Conservation (phyloP, 2,888 invertebrate species). For the Scaptomyza polygonia region DNA sequence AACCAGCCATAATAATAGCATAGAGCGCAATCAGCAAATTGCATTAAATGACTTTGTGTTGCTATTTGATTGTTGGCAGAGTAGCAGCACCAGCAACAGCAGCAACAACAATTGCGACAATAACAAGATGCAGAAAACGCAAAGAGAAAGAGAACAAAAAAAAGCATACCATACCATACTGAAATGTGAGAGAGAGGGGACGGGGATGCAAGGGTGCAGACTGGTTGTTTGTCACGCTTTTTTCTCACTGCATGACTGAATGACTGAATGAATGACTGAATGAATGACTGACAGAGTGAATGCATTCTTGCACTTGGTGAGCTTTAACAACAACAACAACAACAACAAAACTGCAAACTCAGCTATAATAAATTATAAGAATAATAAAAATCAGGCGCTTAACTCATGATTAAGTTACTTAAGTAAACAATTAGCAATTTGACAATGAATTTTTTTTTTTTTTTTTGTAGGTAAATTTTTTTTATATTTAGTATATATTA, state of each 20-base stretch:
- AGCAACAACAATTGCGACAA: neutral
- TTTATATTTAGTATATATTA: too few relatives aligned
- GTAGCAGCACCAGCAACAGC: conserved; percentile 10
- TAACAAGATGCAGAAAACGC: neutral
- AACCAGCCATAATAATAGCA: conserved; percentile 45
- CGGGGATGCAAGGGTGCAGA: conserved; percentile 34
- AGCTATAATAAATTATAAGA: conserved; percentile 24
- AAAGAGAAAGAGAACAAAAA: neutral
- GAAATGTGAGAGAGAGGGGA: neutral
- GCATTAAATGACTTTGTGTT: conserved; percentile 75
- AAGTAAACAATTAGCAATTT: too few relatives aligned
- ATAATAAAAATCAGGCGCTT: conserved; percentile 35
- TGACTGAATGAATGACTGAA: neutral
- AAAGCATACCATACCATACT: too few relatives aligned
- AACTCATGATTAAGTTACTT: too few relatives aligned
- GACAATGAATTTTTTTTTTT: too few relatives aligned
- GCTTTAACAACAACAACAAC: neutral
- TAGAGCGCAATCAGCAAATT: conserved; percentile 73
- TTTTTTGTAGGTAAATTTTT: too few relatives aligned
- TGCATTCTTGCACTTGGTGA: neutral
- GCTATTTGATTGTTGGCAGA: conserved; percentile 48
- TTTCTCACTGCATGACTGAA: conserved; percentile 47
- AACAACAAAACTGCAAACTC: neutral
- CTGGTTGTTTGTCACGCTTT: conserved; percentile 40
- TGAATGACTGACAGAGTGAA: conserved; percentile 1